Conservation (phyloP, 1,140 invertebrate genomes). For the Lineus longissimus region DNA sequence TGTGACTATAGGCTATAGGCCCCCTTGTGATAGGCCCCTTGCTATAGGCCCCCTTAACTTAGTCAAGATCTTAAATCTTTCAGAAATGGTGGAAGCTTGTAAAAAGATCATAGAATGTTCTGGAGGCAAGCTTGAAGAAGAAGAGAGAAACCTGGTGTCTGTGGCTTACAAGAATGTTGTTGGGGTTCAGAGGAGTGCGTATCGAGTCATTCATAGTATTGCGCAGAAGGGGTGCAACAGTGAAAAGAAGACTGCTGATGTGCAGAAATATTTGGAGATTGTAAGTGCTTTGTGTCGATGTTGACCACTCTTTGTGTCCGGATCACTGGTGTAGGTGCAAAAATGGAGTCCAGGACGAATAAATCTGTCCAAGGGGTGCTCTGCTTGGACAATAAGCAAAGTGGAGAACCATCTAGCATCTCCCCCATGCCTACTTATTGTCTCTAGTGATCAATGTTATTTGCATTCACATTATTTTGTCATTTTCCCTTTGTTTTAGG, state of each 20-base stretch:
- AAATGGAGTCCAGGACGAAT: background rate
- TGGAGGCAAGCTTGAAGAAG: conserved; percentile 51
- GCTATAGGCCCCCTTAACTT: too few relatives aligned
- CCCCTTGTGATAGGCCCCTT: too few relatives aligned
- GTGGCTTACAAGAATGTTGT: conserved; percentile 99
- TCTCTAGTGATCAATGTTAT: too few relatives aligned
- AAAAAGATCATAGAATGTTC: conserved; percentile 35
- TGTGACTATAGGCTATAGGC: too few relatives aligned
- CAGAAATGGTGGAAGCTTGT: conserved; percentile 50
- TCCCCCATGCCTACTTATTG: too few relatives aligned
- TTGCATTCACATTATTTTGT: too few relatives aligned
- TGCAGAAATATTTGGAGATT: conserved; percentile 42
- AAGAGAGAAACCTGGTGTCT: conserved; percentile 92
- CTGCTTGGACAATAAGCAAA: too few relatives aligned
- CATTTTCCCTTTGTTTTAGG: background rate
- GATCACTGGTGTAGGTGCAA: background rate
- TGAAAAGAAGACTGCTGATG: conserved; percentile 66
- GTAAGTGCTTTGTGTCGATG: conserved; percentile 23
- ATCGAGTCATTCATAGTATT: conserved; percentile 95
- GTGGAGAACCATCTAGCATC: too few relatives aligned
- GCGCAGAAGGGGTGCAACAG: conserved; percentile 80
- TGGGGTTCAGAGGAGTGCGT: conserved; percentile 90
- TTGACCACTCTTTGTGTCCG: too few relatives aligned
- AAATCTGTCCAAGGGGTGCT: background rate
- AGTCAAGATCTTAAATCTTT: too few relatives aligned